Base-by-base conservation (phyloP, 2,888 invertebrate species). In the Lymantria dispar region DNA sequence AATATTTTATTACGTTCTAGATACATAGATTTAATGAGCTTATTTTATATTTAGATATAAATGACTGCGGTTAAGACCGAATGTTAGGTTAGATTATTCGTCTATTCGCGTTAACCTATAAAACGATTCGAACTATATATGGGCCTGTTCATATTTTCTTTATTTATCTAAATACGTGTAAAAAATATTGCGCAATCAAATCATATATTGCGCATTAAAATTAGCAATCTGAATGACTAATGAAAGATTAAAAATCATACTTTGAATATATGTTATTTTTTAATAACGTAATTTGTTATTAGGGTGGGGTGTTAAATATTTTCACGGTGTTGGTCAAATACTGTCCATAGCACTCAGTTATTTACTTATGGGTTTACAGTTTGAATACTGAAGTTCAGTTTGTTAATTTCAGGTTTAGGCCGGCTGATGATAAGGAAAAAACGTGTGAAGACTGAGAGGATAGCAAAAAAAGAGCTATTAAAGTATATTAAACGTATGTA, bases 401-500 rank as follows among this genome's bases (percentile, higher is more conserved):
- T 83, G 74, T 82, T 80, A 77, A 72, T 87, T 86, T 83, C 87
- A 87, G 87, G 85, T 82, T 85, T 58, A 86, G 83, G 82, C 73
- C 70, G 80, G 81, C 77, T 74, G 67, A 66, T 71, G 70, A 72
- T 67, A 69, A 45, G 31, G 36, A 64, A 57, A 76, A 80, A 70
- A 70, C 71, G 70, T 58, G 70, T 50, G 78, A 81, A 80, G 82
- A 83, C 76, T 79, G 78, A 83, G 40, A 14, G 40, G 68, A 78
- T 54, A 62, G 3, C 15, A 15, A 40, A 40, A 15, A 14, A n/a
- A 15, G 14, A 40, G 58, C 5, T 70, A 40, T 13, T 40, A 14
- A 40, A 40, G 40, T 40, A 13, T 40, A 33, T 33, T 10, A 33
- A 33, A 33, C 14, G 12, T 12, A 12, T 38, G 38, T 12, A 33